Evolutionary conservation across 2,113 vertebrate genomes (phyloP).

Genomic region (Piaya cayana): DNA sequence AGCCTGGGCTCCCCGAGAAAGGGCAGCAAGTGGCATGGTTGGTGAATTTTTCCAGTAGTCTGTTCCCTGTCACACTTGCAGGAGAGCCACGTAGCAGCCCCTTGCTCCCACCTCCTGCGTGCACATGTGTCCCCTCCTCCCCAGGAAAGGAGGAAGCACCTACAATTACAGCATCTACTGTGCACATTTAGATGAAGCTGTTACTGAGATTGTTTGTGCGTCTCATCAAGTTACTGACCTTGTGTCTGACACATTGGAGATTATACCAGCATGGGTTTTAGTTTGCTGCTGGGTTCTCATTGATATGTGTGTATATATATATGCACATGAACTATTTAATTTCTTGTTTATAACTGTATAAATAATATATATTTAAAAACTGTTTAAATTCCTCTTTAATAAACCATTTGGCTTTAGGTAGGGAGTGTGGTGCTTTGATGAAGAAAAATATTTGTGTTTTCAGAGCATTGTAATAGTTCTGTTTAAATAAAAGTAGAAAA

Average conservation of each 20-base stretch:
- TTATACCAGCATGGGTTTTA: not conserved
- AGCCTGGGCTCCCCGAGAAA: not conserved
- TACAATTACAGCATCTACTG: rapidly evolving
- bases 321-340: not conserved
- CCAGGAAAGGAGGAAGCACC: not conserved
- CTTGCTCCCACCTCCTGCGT: rapidly evolving
- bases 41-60: not conserved
- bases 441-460: not conserved
- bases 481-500: not conserved
- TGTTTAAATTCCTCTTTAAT: not conserved
- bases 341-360: no score
- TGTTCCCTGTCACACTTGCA: rapidly evolving
- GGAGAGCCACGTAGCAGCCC: not conserved
- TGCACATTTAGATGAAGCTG: rapidly evolving
- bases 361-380: no score
- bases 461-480: not conserved
- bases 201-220: not conserved
- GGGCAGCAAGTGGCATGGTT: not conserved
- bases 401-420: not conserved
- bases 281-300: not conserved
- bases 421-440: not conserved
- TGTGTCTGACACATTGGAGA: not conserved
- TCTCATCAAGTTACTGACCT: not conserved
- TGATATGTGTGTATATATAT: not conserved
- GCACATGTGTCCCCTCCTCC: rapidly evolving